Evolutionary conservation across 2,797 vertebrate genomes (phyloP), one percentile per base, ranked within the genome.

Genomic region (Sebastes cheni): DNA sequence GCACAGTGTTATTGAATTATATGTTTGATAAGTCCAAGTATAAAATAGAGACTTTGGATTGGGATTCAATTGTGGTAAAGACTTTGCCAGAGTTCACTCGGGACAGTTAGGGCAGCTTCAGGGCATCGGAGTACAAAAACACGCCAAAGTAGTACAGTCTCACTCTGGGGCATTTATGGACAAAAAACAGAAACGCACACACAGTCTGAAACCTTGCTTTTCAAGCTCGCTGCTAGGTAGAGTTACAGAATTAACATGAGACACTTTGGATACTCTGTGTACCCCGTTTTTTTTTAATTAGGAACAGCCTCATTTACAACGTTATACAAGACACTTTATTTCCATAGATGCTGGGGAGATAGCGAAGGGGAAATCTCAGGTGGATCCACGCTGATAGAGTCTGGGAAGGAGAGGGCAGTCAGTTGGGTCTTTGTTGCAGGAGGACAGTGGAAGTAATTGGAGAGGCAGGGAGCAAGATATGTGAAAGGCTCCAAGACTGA

Each of bases 211-310:
- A 91, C 94, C 92, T 91, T 95, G 96, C 95, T 97, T 94, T 93
- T 93, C 93, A 95, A 93, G 88, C 89, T 81, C 89, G 67, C 75
- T 83, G 86, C 80, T 85, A 95, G 96, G 90, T 99, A 95, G 89
- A 85, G 93, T 99, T 98, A 97, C 98, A 93, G 91, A 94, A 99
- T 98, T 98, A 97, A 97, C 97, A 98, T 98, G 93, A 95, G 89
- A 92, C 92, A 93, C 89, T 91, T 92, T 88, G 93, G 91, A 87
- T 56, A 85, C 90, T 92, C 81, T 93, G 83, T 93, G 86, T 83
- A 81, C 66, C 78, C 79, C 73, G 50, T 88, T 91, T 90, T 90
- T 85, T 85, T 89, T 91, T 92, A 96, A 95, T 95, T 95, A 95
- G 93, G 86, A 75, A 90, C 75, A 86, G 91, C 86, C 91, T 95